phyloP scores from a whole-genome alignment of 1,140 invertebrate species.

The Lethocerus indicus region DNA sequence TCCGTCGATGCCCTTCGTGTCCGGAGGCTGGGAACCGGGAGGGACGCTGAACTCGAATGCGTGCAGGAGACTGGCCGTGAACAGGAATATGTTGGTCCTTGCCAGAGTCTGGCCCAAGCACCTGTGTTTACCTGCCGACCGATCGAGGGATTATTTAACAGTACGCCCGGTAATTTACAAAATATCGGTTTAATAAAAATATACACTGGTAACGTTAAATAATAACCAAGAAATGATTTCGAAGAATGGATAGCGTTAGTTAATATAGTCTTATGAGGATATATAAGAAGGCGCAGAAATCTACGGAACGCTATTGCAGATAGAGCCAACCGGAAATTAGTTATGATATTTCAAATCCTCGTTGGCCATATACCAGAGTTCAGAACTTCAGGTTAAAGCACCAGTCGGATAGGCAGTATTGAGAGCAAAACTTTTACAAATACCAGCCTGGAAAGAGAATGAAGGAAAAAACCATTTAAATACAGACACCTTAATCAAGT shows the following conservation, averaged over 20 bases:
- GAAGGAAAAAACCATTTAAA: too few species aligned
- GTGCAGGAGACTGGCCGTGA: constrained; percentile 60
- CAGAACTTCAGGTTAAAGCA: too few species aligned
- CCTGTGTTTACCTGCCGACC: constrained; percentile 45
- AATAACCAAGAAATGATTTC: background rate
- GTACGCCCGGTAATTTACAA: background rate
- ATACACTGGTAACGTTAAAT: background rate
- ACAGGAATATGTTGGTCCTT: constrained; percentile 69
- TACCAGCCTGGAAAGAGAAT: too few species aligned
- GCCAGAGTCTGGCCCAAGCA: constrained; percentile 76
- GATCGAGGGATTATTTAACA: constrained; percentile 10
- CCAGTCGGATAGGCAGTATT: too few species aligned
- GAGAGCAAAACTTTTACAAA: too few species aligned
- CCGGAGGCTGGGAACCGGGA: constrained; percentile 39
- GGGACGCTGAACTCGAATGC: constrained; percentile 47
- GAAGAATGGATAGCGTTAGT: background rate
- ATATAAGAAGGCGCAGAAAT: too few species aligned
- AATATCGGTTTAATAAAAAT: background rate
- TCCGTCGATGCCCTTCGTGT: constrained; percentile 47
- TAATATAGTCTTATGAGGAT: too few species aligned
- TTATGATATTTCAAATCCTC: too few species aligned
- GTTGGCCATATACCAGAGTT: too few species aligned
- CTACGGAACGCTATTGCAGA: too few species aligned
- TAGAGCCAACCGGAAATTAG: too few species aligned
- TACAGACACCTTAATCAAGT: too few species aligned